These are phyloP conservation scores for Porphyrio hochstetteri DNA, from an alignment of 2,113 vertebrate genomes.

Conservation along the genomic window DNA sequence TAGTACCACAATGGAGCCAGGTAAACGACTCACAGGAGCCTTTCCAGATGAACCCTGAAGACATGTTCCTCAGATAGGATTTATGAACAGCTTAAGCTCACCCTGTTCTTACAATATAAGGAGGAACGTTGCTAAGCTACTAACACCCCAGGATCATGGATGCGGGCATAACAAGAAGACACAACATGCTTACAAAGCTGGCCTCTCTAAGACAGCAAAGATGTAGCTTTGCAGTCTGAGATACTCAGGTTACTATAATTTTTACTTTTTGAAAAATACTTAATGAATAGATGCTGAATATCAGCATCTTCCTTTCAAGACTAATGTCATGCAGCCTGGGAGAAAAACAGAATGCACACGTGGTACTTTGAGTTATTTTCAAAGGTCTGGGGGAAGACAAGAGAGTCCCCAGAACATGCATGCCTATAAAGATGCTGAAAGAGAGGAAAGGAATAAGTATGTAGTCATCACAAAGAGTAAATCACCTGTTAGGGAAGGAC, in stretches of 20 bases:
- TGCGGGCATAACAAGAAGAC: background rate
- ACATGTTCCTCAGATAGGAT: background rate
- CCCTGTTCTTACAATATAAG: background rate
- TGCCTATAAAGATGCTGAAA: background rate
- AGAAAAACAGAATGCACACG: background rate
- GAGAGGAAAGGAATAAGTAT: background rate
- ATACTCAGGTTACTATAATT: background rate
- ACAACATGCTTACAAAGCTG: background rate
- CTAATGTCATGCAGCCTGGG: accelerated
- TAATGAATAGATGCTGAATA: background rate
- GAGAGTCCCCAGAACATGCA: background rate
- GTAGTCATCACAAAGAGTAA: background rate
- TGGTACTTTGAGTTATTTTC: background rate
- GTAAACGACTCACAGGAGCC: background rate
- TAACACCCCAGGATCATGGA: background rate
- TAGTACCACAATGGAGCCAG: background rate
- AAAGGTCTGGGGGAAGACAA: background rate
- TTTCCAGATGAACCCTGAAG: background rate
- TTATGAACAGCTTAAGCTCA: slow-evolving; percentile 2
- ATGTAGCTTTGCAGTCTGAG: background rate
- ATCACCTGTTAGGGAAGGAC: background rate
- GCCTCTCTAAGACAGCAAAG: background rate
- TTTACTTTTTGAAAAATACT: background rate
- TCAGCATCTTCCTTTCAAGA: background rate
- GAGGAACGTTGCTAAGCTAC: background rate